Conservation (phyloP, 2,113 vertebrate genomes). For the Chloropsis hardwickii region DNA sequence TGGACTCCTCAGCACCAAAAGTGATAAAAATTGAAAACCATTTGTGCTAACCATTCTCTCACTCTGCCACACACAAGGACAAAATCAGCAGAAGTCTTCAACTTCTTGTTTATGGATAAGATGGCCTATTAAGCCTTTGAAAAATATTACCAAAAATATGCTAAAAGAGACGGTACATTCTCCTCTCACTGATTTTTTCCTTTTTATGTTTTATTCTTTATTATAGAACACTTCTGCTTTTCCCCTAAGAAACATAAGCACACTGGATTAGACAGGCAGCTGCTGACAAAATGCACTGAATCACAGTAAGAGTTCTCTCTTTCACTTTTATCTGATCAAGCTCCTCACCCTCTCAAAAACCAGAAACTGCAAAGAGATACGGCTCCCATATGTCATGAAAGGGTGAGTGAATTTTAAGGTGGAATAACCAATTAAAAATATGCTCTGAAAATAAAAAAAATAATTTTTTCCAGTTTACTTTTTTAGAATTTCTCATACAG, state of each 20-base stretch:
- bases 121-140: not conserved
- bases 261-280: not conserved
- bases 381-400: not conserved
- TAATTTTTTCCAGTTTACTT: not conserved
- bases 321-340: conserved; percentile 24
- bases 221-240: not conserved
- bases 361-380: not conserved
- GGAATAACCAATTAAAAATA: not conserved
- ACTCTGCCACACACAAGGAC: not conserved
- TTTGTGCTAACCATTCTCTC: not conserved
- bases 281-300: not conserved
- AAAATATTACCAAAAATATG: not conserved
- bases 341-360: not conserved
- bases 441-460: not conserved
- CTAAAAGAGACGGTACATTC: not conserved
- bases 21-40: not conserved
- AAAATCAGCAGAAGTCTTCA: not conserved
- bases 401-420: not conserved
- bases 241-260: not conserved
- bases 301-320: not conserved
- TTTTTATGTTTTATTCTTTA: not conserved
- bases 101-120: not conserved
- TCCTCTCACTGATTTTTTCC: not conserved
- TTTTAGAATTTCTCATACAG: not conserved
- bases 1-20: not conserved